Conservation (phyloP, 2,888 invertebrate genomes). For the Stenotaenia linearis region DNA sequence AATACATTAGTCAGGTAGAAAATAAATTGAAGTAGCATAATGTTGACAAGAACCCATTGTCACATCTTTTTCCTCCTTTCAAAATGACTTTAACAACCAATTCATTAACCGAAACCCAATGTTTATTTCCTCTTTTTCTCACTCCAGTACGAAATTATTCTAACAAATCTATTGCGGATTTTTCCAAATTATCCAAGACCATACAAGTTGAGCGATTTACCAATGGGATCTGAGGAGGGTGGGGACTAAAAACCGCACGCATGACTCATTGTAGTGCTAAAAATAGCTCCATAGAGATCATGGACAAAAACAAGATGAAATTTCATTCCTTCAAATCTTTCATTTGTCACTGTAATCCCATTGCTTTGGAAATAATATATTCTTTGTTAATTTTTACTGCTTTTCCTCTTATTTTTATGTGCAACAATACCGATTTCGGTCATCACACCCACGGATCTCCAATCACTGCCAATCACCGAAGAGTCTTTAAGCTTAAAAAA, state of each 20-base stretch:
- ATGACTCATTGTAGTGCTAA: background rate
- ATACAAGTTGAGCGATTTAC: background rate
- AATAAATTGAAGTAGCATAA: conserved; percentile 6
- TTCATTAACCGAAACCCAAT: background rate
- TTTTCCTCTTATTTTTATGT: no score
- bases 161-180: background rate
- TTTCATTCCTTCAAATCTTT: background rate
- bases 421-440: no score
- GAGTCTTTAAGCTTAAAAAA: background rate
- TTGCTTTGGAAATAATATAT: no score
- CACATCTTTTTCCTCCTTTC: background rate
- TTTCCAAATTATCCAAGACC: background rate
- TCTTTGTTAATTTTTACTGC: no score
- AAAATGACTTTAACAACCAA: background rate
- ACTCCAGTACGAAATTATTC: background rate
- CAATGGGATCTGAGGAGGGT: background rate
- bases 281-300: background rate
- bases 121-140: background rate
- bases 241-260: background rate
- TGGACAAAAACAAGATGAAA: background rate
- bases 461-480: background rate
- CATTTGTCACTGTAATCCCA: background rate
- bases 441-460: background rate
- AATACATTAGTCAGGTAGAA: background rate
- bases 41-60: background rate